Evolutionary conservation across 1,140 invertebrate genomes (phyloP).

Genomic region (Melipona quadrifasciata): DNA sequence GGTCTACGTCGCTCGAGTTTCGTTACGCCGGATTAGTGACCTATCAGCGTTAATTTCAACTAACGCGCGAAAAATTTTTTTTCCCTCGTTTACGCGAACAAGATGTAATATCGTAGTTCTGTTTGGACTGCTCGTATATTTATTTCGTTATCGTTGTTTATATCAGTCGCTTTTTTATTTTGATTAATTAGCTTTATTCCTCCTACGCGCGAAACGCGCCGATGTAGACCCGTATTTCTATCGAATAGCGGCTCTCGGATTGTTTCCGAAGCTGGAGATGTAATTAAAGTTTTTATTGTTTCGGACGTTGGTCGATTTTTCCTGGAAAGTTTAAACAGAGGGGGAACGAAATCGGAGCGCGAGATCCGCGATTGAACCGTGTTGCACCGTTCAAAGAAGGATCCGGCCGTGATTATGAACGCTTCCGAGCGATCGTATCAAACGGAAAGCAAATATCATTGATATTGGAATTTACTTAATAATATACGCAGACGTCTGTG

Average conservation of each 20-base stretch:
- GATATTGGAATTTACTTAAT: neutral
- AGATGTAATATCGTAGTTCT: neutral
- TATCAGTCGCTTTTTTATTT: neutral
- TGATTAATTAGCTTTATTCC: neutral
- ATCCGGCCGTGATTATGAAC: neutral
- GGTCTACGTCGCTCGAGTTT: constrained; percentile 31
- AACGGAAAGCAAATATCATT: neutral
- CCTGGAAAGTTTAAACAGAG: neutral
- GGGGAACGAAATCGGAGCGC: neutral
- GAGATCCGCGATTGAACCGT: neutral
- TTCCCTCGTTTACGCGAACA: too few species aligned
- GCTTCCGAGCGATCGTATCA: neutral
- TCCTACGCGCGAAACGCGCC: neutral
- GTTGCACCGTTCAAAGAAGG: neutral
- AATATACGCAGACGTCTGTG: neutral
- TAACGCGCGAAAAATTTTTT: neutral
- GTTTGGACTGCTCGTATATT: neutral
- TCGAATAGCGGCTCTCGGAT: neutral
- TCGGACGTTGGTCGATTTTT: neutral
- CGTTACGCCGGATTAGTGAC: constrained; percentile 32
- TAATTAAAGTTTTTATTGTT: constrained; percentile 25
- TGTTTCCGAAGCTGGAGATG: neutral
- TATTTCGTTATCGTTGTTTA: neutral
- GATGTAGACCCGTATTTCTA: neutral
- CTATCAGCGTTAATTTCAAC: neutral